A percentile compares a stretch with the other conserved stretches of the same genome.
Evolutionary conservation across 2,797 vertebrate species (phyloP).

Genomic region (Sphenodon punctatus): DNA sequence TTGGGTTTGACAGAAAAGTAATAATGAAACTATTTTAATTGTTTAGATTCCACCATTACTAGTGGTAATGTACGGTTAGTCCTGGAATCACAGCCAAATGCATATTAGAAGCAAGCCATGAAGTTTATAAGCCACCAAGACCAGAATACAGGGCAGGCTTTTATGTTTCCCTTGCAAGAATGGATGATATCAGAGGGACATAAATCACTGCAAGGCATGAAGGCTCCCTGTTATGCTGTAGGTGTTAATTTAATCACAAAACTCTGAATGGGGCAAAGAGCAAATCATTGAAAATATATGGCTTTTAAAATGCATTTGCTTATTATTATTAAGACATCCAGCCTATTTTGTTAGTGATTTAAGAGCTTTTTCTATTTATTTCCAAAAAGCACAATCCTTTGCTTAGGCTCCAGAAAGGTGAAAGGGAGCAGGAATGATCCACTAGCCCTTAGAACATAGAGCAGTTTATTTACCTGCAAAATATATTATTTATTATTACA

Average conservation of each 20-base stretch:
- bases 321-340: no score
- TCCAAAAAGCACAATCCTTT: background rate
- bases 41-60: background rate
- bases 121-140: background rate
- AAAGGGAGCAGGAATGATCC: background rate
- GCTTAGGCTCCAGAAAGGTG: background rate
- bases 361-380: background rate
- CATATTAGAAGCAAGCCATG: background rate
- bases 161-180: background rate
- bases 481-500: no score
- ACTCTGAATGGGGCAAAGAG: background rate
- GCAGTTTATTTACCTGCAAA: background rate
- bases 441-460: background rate
- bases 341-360: no score
- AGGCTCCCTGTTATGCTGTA: background rate
- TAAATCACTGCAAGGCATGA: background rate
- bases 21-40: slow-evolving; percentile 19
- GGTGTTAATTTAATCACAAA: background rate
- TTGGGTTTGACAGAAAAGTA: background rate
- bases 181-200: background rate
- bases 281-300: background rate
- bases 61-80: background rate
- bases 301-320: background rate
- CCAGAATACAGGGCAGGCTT: background rate
- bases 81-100: background rate